Conservation (phyloP, 2,888 invertebrate species). For the Standfussiana lucernea region DNA sequence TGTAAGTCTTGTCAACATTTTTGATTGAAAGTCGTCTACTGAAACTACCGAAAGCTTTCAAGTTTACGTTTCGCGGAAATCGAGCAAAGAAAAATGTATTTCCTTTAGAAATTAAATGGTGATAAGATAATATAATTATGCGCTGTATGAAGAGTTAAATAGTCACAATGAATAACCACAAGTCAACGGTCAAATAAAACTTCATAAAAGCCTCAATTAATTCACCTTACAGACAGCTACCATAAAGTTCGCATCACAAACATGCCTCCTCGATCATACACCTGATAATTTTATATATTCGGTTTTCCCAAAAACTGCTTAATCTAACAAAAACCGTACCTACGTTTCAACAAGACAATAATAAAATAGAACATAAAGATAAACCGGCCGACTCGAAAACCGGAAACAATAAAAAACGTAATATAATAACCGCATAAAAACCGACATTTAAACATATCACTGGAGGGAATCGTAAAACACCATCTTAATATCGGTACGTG, state of each 20-base stretch:
- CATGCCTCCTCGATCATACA: conserved; percentile 39
- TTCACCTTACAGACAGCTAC: conserved; percentile 26
- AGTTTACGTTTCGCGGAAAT: conserved; percentile 22
- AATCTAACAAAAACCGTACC: conserved; percentile 48
- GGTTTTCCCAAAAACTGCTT: conserved; percentile 61
- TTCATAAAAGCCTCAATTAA: conserved; percentile 51
- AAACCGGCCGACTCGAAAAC: conserved; percentile 63
- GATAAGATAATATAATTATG: too few relatives aligned
- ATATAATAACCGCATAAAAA: conserved; percentile 69
- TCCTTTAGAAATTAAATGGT: too few relatives aligned
- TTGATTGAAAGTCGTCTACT: conserved; percentile 13
- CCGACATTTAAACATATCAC: conserved; percentile 67
- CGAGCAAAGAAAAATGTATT: too few relatives aligned
- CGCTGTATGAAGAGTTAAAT: too few relatives aligned
- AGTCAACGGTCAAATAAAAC: conserved; percentile 39
- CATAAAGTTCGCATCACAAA: conserved; percentile 55
- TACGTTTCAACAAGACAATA: conserved; percentile 63
- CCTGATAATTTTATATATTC: conserved; percentile 46
- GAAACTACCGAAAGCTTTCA: neutral
- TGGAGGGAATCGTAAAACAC: conserved; percentile 67
- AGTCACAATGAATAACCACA: conserved; percentile 40
- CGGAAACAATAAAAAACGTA: conserved; percentile 70
- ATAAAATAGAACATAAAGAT: conserved; percentile 72
- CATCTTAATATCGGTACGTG: conserved; percentile 61
- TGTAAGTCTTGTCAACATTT: conserved; percentile 24